Evolutionary conservation across 2,797 vertebrate species (phyloP).

Genomic region (Tolypeutes matacus): DNA sequence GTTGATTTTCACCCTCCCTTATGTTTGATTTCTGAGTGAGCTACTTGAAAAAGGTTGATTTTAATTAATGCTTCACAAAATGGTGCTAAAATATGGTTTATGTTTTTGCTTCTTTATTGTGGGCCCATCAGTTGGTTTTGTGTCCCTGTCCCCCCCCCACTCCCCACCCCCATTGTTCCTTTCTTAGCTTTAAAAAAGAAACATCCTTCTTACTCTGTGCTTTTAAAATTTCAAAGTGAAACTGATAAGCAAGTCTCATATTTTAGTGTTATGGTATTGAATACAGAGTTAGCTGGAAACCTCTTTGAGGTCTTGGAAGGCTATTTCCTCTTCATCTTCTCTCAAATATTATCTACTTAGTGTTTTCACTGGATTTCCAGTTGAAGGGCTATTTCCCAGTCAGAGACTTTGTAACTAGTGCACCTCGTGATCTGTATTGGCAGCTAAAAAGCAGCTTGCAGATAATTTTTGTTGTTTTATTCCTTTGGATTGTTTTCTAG

Average conservation of each 20-base stretch:
- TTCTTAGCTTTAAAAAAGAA: slow-evolving; percentile 61
- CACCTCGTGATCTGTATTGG: background rate
- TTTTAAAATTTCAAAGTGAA: slow-evolving; percentile 53
- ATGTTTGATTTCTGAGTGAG: slow-evolving; percentile 58
- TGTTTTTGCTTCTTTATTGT: slow-evolving; percentile 31
- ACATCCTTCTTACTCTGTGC: background rate
- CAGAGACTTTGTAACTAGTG: background rate
- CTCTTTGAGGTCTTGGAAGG: background rate
- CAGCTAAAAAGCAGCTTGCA: background rate
- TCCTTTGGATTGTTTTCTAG: background rate
- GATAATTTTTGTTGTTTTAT: background rate
- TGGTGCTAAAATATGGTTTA: background rate
- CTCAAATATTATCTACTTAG: background rate
- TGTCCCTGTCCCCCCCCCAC: background rate
- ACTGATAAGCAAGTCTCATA: background rate
- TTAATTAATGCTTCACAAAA: slow-evolving; percentile 54
- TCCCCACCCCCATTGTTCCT: background rate
- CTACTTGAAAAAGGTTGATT: slow-evolving; percentile 41
- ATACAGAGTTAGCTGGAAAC: background rate
- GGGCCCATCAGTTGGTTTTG: slow-evolving; percentile 32
- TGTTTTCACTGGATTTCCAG: slow-evolving; percentile 41
- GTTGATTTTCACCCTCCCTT: background rate
- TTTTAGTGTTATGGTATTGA: slow-evolving; percentile 2
- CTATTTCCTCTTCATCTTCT: background rate
- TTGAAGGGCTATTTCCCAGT: background rate